Evolutionary conservation across 2,888 invertebrate genomes (phyloP).

Genomic region (Drosophila sordidapex): DNA sequence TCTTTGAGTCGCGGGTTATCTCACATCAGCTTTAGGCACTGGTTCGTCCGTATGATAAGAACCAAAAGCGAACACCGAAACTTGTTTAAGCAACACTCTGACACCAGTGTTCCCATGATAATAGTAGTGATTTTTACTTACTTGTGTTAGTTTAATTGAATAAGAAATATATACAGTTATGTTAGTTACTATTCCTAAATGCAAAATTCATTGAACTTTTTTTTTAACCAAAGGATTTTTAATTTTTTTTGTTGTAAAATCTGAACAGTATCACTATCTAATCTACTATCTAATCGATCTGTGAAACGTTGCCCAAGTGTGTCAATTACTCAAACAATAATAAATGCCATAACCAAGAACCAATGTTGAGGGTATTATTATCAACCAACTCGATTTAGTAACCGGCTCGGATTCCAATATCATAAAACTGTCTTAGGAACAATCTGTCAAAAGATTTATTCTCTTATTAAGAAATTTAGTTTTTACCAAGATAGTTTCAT

Average conservation of each 20-base stretch:
- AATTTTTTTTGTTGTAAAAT: neutral
- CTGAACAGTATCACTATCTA: neutral
- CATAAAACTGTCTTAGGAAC: neutral
- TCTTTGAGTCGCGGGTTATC: conserved; percentile 34
- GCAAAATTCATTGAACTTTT: neutral
- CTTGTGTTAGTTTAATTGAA: neutral
- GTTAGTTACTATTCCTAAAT: neutral
- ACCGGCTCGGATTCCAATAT: neutral
- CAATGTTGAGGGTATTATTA: neutral
- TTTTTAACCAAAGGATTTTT: neutral
- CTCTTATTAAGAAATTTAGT: neutral
- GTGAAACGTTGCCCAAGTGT: conserved; percentile 16
- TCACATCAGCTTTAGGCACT: conserved; percentile 27
- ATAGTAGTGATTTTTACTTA: neutral
- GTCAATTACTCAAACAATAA: conserved; percentile 30
- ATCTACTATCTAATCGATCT: neutral
- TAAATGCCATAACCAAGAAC: neutral
- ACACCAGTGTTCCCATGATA: neutral
- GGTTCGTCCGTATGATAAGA: conserved; percentile 27
- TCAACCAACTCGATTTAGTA: neutral
- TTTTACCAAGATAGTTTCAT: neutral
- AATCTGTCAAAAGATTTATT: neutral
- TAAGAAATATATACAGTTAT: neutral
- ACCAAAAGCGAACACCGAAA: neutral
- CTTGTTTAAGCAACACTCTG: neutral